Conservation (phyloP, 2,888 invertebrate species). For the Drosophila quasianomalipes region DNA sequence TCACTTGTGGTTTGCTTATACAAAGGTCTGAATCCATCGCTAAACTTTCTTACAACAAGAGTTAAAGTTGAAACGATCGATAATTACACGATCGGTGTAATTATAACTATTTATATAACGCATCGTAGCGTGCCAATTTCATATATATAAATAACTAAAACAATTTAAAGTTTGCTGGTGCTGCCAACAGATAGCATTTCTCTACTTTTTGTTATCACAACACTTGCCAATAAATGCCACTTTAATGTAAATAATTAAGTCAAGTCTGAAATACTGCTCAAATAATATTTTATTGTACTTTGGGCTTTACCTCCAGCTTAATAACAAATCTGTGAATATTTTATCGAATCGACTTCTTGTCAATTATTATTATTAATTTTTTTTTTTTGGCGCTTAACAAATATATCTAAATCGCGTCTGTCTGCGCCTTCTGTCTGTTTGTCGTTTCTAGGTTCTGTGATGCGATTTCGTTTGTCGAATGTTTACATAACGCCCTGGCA, state of each 20-base stretch:
- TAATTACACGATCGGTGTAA: no score
- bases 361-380: conserved; percentile 19
- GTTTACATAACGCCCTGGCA: conserved; percentile 79
- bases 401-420: conserved; percentile 67
- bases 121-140: no score
- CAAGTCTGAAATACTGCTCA: not conserved
- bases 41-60: not conserved
- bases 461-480: conserved; percentile 68
- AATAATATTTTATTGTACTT: not conserved
- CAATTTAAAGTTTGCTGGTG: not conserved
- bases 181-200: not conserved
- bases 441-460: conserved; percentile 30
- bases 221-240: not conserved
- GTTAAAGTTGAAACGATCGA: not conserved
- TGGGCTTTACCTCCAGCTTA: conserved; percentile 2
- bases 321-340: conserved; percentile 6
- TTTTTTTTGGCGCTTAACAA: conserved; percentile 52
- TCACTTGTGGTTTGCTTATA: not conserved
- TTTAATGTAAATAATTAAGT: not conserved
- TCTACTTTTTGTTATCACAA: not conserved
- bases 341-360: conserved; percentile 11
- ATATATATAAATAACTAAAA: no score
- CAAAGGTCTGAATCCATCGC: not conserved
- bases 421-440: conserved; percentile 30
- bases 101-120: not conserved